Evolutionary conservation across 2,888 invertebrate species (phyloP), one percentile per base, ranked within the genome.

Genomic region (Dioctria linearis): DNA sequence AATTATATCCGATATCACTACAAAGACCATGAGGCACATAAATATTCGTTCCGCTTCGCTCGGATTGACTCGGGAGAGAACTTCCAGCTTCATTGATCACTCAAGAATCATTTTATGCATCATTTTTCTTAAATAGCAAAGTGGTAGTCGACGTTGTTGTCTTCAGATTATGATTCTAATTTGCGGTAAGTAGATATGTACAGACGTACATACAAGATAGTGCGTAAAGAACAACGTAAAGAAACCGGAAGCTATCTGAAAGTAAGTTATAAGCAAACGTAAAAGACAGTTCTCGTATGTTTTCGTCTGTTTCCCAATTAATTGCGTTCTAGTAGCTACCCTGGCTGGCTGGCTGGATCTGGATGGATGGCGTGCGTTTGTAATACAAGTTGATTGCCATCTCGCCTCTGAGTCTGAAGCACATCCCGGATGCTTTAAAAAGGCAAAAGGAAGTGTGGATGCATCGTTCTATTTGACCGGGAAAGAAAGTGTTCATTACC

Each of bases 351-450:
- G 11, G 42, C 25, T 25, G 25, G 25, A 25, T 25, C 25, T 25
- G 25, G 25, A 25, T 25, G 25, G 25, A 59, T 67, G 54, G 40
- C 8, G 46, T 46, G 2, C 46, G 46, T 46, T 6, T 46, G 46
- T 46, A 8, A 6, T 46, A 6, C 46, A 6, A 8, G 46, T 25
- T n/a, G 43, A 51, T 71, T 63, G 57, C 46, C 46, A 46, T 49
- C 43, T 25, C 71, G 37, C 71, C 49, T 54, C 49, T 39, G 57
- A 40, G 51, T 54, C 49, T 39, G 57, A 40, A 39, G 75, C 76
- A 81, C 71, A 65, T 81, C 81, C 81, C 81, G 81, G 81, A 81
- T 81, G 76, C 80, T 66, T 75, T 79, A 67, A 69, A 81, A 79
- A 76, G 51, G 69, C 51, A 69, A 67, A 80, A 76, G 80, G 76